Base-by-base conservation (phyloP, 2,113 vertebrate genomes). In the Orthonyx spaldingii region DNA sequence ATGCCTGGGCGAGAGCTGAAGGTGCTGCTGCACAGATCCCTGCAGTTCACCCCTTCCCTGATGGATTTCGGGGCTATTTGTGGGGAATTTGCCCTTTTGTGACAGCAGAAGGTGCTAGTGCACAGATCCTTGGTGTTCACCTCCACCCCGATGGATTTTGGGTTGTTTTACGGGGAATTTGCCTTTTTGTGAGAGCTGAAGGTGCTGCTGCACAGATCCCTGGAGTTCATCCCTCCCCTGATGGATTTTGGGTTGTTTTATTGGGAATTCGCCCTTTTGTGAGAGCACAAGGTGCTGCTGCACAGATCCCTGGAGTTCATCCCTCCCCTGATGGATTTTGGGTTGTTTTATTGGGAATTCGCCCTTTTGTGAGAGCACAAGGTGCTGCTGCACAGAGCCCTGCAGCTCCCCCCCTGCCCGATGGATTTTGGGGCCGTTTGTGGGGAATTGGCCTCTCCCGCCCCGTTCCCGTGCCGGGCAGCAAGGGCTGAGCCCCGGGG, bases 371-470 rank as follows among this genome's bases (percentile, higher is more conserved):
- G 15, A 35, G n/a, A 37, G 46, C 46, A 3, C n/a, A 1, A 6
- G 7, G 26, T 69, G 18, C 24, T 21, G 65, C 8, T 2, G 44
- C n/a, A 49, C 6, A 44, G 33, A 50, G 15, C 50, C 19, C 16
- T 26, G 23, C 3, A 26, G 2, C 11, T 35, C 19, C 8, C n/a
- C 65, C 17, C 7, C 5, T 21, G 4, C 46, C n/a, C 2, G 13
- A 15, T 6, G 46, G 18, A 37, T 57, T 74, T 57, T n/a, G 22
- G 53, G 39, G 23, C 7, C 1, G 3, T 56, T 0, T 27, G 0
- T 16, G 52, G 5, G 41, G 59, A 78, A 71, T 7, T 27, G 60
- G 32, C 80, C 76, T 22, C 60, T 79, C 49, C 49, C 13, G 19
- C 46, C 46, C 46, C 44, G 2, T 26, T 18, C 44, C 57, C 3